Base-by-base conservation (phyloP, 2,888 invertebrate species). In the Agriopis leucophaearia region DNA sequence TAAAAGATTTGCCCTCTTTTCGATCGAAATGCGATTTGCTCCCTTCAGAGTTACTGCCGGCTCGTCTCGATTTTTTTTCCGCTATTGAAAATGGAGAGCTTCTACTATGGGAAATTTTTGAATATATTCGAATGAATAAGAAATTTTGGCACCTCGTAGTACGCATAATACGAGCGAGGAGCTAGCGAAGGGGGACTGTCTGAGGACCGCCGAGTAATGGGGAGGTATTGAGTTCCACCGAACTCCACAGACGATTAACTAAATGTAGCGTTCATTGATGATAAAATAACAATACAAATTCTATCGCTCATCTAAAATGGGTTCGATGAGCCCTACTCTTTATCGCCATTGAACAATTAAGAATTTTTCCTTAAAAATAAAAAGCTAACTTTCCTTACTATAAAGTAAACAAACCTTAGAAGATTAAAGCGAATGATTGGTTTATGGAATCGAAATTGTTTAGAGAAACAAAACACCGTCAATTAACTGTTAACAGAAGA, bases 1-100 rank as follows among this genome's bases (percentile, higher is more conserved):
- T 92, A 94, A 94, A 94, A 94, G 93, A 92, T 93, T 93, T 93
- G 88, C 91, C 92, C 92, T 92, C 92, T 91, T 88, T 90, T 89
- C 88, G 90, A 92, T 92, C 90, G 89, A 92, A 93, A 93, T 93
- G 89, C 91, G 94, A 93, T 94, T 93, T 94, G 91, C 91, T 91
- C 90, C 90, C 90, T 89, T 88, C 86, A 82, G 84, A 90, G 89
- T 89, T 91, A 92, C 92, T 90, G 90, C 87, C 88, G 88, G 88
- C 79, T 88, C 90, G 89, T 85, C 88, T 88, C 85, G 81, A 88
- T 88, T 89, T 91, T 92, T 92, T 92, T 91, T 88, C 86, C 86
- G 84, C 88, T 82, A 90, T 92, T 91, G 87, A 91, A 92, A 89
- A 85, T 80, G 86, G 86, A 86, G 82, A 84, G 84, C 85, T 84